A percentile compares a stretch with the other conserved stretches of the same genome.
Conservation (phyloP, 2,797 vertebrate genomes). For the Nasua narica region DNA sequence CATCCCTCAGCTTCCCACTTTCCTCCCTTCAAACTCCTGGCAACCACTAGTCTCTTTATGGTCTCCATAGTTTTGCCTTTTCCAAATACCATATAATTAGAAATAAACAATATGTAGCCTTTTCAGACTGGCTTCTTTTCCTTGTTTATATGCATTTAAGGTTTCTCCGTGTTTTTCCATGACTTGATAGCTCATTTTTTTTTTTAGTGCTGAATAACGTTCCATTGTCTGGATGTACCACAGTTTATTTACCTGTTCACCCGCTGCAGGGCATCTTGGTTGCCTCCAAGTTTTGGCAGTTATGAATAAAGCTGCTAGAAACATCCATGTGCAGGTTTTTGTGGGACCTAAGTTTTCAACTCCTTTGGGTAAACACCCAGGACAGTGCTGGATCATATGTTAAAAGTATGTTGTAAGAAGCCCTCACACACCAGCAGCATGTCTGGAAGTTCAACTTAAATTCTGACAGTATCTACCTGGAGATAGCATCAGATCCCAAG, state of each 20-base stretch:
- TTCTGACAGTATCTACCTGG: neutral
- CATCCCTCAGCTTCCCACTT: neutral
- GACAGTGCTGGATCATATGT: neutral
- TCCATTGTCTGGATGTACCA: neutral
- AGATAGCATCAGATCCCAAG: neutral
- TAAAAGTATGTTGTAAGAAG: neutral
- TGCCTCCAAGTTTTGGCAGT: neutral
- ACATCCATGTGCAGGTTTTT: neutral
- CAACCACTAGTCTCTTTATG: neutral
- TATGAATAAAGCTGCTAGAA: neutral
- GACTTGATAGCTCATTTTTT: neutral
- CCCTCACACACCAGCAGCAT: neutral
- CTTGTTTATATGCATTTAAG: neutral
- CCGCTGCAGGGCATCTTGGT: neutral
- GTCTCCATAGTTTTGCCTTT: neutral
- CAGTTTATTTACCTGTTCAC: neutral
- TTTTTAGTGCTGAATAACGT: neutral
- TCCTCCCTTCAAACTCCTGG: neutral
- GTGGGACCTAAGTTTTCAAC: neutral
- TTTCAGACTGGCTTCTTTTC: neutral
- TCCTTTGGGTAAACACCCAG: neutral
- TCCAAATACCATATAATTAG: neutral
- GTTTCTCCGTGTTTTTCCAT: neutral
- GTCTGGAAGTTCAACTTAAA: neutral
- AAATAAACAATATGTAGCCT: neutral